Evolutionary conservation across 2,113 vertebrate genomes (phyloP), one percentile per base, ranked within the genome.

Genomic region (Mastomys natalensis): DNA sequence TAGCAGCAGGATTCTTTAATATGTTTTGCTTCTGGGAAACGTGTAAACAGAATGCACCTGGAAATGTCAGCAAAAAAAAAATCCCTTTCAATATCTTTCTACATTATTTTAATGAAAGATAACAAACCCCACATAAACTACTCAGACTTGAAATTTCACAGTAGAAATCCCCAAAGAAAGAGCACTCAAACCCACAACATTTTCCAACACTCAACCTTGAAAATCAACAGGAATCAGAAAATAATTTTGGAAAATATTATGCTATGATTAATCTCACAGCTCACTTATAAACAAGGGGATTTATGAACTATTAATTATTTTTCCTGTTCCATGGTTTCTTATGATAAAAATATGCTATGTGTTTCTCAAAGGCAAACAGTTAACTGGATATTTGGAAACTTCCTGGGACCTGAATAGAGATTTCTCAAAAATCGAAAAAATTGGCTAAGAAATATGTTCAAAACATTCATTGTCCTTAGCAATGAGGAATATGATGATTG

Each of bases 11-110:
- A 22, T 70, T 94, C 16, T 77, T 87, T 84, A 89, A 81, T 93
- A 92, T 72, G 24, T 66, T 97, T 89, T 94, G 45, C 45, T 87
- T 91, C 60, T 87, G 45, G 51, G 80, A 96, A 96, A 68, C 77
- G 5, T 87, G 62, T 90, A 92, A 96, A 90, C 13, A 92, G 34
- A 73, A 21, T 48, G 7, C 37, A 95, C 21, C 68, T 82, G 62
- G 66, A 92, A 96, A 94, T 74, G 11, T 84, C 91, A 96, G 58
- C 80, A 48, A 7, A 53, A 60, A 48, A 7, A 53, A 60, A 78
- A 96, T 37, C 10, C 26, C 29, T 78, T 76, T 19, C 43, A 95
- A 45, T 76, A 62, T 70, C 22, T 94, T 95, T 84, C n/a, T 87
- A 40, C 85, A 73, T 87, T 74, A 74, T 66, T 92, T 92, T 90